A percentile compares a stretch with the other conserved stretches of the same genome.
Conservation (phyloP, 1,140 invertebrate genomes). For the Bombus pascuorum region DNA sequence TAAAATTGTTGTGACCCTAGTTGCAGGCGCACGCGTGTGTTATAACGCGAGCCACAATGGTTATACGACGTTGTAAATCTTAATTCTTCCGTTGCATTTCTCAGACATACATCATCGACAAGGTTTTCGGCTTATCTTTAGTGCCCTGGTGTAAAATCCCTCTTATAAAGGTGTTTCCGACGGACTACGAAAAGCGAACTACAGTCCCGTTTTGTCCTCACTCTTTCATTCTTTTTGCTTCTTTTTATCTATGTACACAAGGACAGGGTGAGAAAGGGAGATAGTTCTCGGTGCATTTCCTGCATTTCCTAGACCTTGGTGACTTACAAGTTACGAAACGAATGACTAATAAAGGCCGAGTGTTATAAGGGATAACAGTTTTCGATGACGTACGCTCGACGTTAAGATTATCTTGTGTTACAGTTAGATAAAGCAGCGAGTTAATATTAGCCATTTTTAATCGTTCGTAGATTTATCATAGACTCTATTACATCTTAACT, state of each 20-base stretch:
- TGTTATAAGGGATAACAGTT: not conserved
- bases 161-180: slow-evolving; percentile 51
- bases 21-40: slow-evolving; percentile 8
- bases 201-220: slow-evolving; percentile 44
- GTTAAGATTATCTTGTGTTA: not conserved
- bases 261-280: not conserved
- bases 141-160: slow-evolving; percentile 38
- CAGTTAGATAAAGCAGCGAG: not conserved
- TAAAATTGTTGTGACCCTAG: slow-evolving; percentile 50
- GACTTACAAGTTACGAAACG: not conserved
- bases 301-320: not conserved
- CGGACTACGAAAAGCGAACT: slow-evolving; percentile 32
- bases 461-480: not conserved
- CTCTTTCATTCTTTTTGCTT: not conserved
- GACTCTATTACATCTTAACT: not conserved
- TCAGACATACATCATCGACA: slow-evolving; percentile 59
- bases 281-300: not conserved
- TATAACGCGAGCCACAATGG: slow-evolving; percentile 44
- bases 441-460: not conserved
- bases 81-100: slow-evolving; percentile 60
- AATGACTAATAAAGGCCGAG: not conserved
- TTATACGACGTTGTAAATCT: slow-evolving; percentile 67
- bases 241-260: not conserved
- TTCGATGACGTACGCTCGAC: not conserved
- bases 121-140: slow-evolving; percentile 63